Base-by-base conservation (phyloP, 2,113 vertebrate genomes). In the Phainopepla nitens region DNA sequence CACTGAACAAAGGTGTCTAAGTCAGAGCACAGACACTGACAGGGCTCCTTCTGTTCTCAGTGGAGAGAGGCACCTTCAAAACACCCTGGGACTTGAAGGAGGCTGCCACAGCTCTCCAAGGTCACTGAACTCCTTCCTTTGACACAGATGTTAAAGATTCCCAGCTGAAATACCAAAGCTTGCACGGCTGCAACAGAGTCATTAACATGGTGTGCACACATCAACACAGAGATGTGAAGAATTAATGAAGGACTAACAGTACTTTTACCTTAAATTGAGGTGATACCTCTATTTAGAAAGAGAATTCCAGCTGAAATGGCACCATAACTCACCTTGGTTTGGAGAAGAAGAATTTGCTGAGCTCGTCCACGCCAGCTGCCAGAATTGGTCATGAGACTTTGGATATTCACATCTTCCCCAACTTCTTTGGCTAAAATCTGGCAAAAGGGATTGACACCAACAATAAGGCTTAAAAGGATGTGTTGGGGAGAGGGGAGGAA, bases 321-420 rank as follows among this genome's bases (percentile, higher is more conserved):
- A 36, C 24, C 1, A 1, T 27, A 35, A 87, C 98, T 98, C 93
- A 99, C 99, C 98, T 98, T 98, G 92, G 94, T 98, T 84, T 99
- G 99, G 47, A 99, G 96, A 87, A 98, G 96, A 5, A 99, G 98
- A 41, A 99, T 99, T 90, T 99, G 99, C 93, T 99, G 99, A 15
- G 99, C 98, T 24, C 99, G 98, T 12, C 99, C 99, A 83, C 99
- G 98, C 98, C 99, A 99, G 93, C 88, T 98, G 65, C 99, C 98
- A 1, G 98, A 98, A 25, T 89, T 97, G 89, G 83, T 95, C 60
- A 99, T 71, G 42, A 99, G 96, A 50, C 97, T 98, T 81, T 98
- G 99, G 61, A 99, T 65, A 42, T 94, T 99, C 84, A 99, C 97
- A 4, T 99, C 99, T 72, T 99, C 99, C 21, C 99, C 99, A 13